Percentiles rank a stretch among this genome's conserved stretches.
Conservation (phyloP, 2,797 vertebrate genomes). For the Bradypodion ventrale region DNA sequence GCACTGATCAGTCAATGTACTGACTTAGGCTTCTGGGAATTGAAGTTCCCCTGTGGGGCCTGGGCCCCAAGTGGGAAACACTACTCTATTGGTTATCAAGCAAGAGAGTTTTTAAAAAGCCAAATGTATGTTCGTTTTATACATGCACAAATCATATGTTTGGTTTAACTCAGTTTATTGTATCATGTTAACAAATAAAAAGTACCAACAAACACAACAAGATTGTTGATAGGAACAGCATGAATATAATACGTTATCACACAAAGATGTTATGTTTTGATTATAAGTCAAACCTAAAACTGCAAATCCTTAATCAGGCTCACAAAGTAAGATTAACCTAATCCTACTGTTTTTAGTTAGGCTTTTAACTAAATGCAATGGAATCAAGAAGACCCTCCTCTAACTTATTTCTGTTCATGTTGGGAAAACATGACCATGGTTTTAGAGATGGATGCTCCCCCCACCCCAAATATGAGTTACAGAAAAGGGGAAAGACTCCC, state of each 20-base stretch:
- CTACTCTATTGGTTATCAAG: background rate
- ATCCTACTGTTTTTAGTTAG: background rate
- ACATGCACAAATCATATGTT: background rate
- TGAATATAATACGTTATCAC: background rate
- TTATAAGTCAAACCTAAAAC: background rate
- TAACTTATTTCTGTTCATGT: background rate
- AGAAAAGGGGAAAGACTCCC: constrained; percentile 10
- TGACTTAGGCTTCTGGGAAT: no score
- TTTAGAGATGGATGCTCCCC: background rate
- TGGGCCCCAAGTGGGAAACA: no score
- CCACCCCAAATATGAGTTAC: background rate
- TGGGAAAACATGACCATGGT: background rate
- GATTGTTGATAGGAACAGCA: background rate
- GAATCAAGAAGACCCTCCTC: background rate
- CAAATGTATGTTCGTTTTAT: background rate
- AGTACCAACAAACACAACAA: background rate
- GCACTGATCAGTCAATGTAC: no score
- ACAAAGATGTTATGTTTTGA: background rate
- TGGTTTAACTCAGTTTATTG: background rate
- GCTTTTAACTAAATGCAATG: background rate
- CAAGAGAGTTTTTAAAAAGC: background rate
- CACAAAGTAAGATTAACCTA: background rate
- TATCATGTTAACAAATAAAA: background rate
- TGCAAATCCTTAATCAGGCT: background rate
- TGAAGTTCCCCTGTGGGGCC: no score